Base-by-base conservation (phyloP, 2,113 vertebrate species). In the Corythornis cristatus region DNA sequence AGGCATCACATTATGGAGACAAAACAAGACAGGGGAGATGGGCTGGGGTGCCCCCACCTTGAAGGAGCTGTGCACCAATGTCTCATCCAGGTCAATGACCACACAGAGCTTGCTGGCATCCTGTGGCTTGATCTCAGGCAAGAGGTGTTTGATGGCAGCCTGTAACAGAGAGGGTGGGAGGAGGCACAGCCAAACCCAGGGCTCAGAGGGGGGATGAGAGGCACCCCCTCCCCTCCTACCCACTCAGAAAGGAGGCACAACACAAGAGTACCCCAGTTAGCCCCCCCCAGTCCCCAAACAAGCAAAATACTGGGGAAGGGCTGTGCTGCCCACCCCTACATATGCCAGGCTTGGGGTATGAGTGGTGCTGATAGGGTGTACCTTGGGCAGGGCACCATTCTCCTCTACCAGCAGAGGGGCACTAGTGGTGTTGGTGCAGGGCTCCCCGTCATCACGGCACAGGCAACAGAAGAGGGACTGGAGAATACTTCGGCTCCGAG, bases 41-140 rank as follows among this genome's bases (percentile, higher is more conserved):
- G 42, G 28, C 19, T 2, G 25, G 45, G 40, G 25, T 60, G 26
- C 40, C 16, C 93, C 85, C 97, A 99, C 99, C 99, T 99, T 99
- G 97, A 99, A 99, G 45, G 99, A 99, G 83, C 99, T 99, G 96
- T 99, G 99, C 93, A 99, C 99, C 86, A 99, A 96, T 1, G 99
- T 99, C 96, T 99, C 99, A 23, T 99, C 99, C 97, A 99, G 97
- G 97, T 99, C 99, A 60, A 99, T 99, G 94, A 99, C 99, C 95
- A 99, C 98, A 0, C 99, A 99, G 21, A 99, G 98, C 97, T 99
- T 98, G 78, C 98, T 99, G 57, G 98, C 98, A 17, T 99, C 99
- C 94, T 98, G 97, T 1, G 97, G 97, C 28, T 96, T 98, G 95
- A 99, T 97, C 97, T 99, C 98, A 3, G 98, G 98, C 83, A 99